Evolutionary conservation across 1,140 invertebrate genomes (phyloP), one percentile per base, ranked within the genome.

Genomic region (Stegodyphus dumicola): DNA sequence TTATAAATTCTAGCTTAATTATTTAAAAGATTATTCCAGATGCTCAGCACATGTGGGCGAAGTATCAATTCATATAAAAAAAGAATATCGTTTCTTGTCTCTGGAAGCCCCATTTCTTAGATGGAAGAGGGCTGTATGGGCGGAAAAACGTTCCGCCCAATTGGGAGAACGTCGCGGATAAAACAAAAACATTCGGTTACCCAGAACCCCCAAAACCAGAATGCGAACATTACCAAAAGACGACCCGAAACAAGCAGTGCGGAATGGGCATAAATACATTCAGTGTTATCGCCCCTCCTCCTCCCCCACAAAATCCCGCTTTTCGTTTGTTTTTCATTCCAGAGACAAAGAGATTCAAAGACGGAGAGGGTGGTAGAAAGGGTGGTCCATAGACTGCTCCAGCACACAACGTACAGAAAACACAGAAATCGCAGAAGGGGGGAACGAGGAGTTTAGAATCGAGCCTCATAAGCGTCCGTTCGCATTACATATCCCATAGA

Each of bases 401-500:
- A 75, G 52, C 33, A 75, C 17, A 60, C 60, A 77, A 76, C 74
- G 54, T 49, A 18, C 18, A 13, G 18, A 13, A 49, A 17, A 56
- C 53, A 76, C 33, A 33, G 33, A 17, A 18, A 33, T 33, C 33
- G 33, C 33, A 33, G 33, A 60, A 17, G 56, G 56, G 15, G 15
- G 56, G 56, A 60, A 60, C 9, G 15, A 11, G 56, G 9, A 60
- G 56, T 60, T 60, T 60, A 73, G 80, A 75, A 75, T 83, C 80
- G 71, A 75, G 70, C 73, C 80, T 83, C 80, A 83, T 83, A 83
- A 83, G 80, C 80, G 80, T 83, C 80, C 80, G 70, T 83, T 83
- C 80, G 60, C 80, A 83, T 83, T 83, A 83, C 80, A 66, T 73
- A 83, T 83, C 80, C 71, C 80, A 83, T 83, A 83, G 80, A 83